Evolutionary conservation across 37 sponge, comb jelly and placozoan genomes (phyloP).

Genomic region (Geodia barretti): DNA sequence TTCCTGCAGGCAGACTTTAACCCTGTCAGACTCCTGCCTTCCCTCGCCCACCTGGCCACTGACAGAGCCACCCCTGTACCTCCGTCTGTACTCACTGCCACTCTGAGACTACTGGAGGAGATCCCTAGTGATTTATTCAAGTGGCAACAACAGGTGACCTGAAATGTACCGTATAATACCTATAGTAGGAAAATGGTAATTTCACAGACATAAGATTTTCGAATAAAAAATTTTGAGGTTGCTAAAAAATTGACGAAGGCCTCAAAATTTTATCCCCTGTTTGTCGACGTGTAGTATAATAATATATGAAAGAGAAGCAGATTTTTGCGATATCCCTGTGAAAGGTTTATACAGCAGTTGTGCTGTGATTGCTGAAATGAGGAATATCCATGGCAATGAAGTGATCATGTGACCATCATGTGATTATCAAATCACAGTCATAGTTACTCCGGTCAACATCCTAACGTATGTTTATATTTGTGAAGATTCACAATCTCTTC

Average conservation of each 20-base stretch:
- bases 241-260: too few relatives aligned
- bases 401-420: not conserved
- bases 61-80: not conserved
- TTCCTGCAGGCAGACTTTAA: slow-evolving; percentile 59
- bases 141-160: slow-evolving; percentile 15
- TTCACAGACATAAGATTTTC: too few relatives aligned
- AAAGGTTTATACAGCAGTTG: too few relatives aligned
- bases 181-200: too few relatives aligned
- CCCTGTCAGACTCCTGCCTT: slow-evolving; percentile 46
- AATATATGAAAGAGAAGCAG: too few relatives aligned
- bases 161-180: not conserved
- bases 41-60: not conserved
- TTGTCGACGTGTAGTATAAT: too few relatives aligned
- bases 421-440: not conserved
- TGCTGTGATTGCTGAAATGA: not conserved
- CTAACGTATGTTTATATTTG: not conserved
- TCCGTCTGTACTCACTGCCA: not conserved
- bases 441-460: not conserved
- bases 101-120: slow-evolving; percentile 27
- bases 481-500: too few relatives aligned
- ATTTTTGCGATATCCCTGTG: too few relatives aligned
- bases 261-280: too few relatives aligned
- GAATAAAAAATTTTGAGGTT: too few relatives aligned
- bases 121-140: slow-evolving; percentile 24
- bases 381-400: not conserved